Conservation (phyloP, 2,113 vertebrate genomes). For the Anguilla japonica region DNA sequence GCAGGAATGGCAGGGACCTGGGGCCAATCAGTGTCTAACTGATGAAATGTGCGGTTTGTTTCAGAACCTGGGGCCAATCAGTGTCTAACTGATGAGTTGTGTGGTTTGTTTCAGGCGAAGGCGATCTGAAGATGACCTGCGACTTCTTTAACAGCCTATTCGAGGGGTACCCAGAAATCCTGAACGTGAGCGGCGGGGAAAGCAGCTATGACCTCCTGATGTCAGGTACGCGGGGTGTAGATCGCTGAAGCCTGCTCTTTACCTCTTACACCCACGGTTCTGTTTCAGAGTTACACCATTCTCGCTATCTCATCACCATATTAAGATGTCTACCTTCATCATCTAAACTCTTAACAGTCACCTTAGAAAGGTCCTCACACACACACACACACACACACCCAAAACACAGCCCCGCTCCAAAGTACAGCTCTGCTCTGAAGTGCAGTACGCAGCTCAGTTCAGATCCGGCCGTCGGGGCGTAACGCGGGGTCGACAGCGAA, state of each 20-base stretch:
- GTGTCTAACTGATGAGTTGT: not conserved
- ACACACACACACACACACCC: not conserved
- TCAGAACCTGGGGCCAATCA: not conserved
- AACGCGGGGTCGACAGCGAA: too few species aligned
- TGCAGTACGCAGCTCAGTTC: not conserved
- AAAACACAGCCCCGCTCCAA: not conserved
- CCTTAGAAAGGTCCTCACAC: too few species aligned
- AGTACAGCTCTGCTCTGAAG: not conserved
- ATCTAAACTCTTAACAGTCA: too few species aligned
- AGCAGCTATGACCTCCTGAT: slow-evolving; percentile 5
- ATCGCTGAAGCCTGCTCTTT: not conserved
- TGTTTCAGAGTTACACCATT: not conserved
- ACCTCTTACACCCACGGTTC: not conserved
- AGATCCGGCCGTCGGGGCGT: not conserved
- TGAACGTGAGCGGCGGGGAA: slow-evolving; percentile 51
- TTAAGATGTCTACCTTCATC: not conserved
- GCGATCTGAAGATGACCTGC: slow-evolving; percentile 64
- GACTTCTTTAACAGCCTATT: slow-evolving; percentile 67
- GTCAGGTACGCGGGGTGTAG: slow-evolving; percentile 34
- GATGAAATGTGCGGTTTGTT: too few species aligned
- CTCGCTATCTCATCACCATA: not conserved
- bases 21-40: not conserved
- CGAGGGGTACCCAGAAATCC: slow-evolving; percentile 55
- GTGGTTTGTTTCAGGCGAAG: slow-evolving; percentile 42
- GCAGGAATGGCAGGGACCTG: too few species aligned